Evolutionary conservation across 2,113 vertebrate genomes (phyloP), one percentile per base, ranked within the genome.

Genomic region (Progne subis): DNA sequence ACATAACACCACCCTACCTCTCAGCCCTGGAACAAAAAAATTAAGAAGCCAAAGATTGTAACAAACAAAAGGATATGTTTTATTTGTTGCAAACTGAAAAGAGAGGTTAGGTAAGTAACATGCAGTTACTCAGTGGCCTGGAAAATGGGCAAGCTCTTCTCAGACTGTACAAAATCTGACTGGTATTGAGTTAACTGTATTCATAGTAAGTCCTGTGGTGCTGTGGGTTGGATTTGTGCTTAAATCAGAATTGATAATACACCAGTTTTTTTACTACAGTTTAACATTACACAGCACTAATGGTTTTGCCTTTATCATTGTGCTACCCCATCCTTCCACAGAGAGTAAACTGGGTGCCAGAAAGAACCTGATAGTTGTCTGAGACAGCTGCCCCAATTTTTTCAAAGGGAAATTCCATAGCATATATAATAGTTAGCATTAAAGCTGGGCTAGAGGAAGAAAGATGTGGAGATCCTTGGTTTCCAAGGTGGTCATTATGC

Each of bases 11-110:
- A 43, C 14, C 21, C 64, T 12, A 52, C 13, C 18, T 75, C 43
- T 76, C 32, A 60, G 2, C 64, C 52, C 55, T 53, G 19, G 18
- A 55, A 69, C 5, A 76, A 49, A 70, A 55, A 25, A 21, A 4
- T 24, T 15, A 7, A 39, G 75, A 77, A 63, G 5, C 3, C 1
- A 1, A 28, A 3, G 2, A 57, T 24, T 8, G 9, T 34, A 68
- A 77, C 15, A 34, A 68, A 32, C 14, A 65, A 9, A 6, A 43
- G 11, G 2, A 2, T 69, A 15, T 31, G 8, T 39, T 86, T 64
- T 50, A 64, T 32, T 86, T 78, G 9, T 26, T 86, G 43, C 43
- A 70, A 84, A 61, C 19, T 25, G 34, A 55, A 77, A 68, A 47
- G 9, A 20, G 37, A 46, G 6, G 0, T 3, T 64, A 12, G 7